A percentile compares a stretch with the other conserved stretches of the same genome.
Conservation (phyloP, 1,140 invertebrate genomes). For the Chrysoperla carnea region DNA sequence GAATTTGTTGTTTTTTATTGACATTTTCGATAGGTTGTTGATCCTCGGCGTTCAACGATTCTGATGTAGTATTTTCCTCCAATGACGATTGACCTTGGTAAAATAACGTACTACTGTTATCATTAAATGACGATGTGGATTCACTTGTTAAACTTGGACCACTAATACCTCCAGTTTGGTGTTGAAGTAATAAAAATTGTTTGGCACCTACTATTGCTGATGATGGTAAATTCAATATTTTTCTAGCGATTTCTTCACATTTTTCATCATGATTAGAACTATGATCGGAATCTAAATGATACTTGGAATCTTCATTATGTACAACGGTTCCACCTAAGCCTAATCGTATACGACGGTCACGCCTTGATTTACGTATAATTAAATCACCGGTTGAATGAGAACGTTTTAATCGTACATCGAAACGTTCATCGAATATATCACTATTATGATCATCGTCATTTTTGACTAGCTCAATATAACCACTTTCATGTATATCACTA, state of each 20-base stretch:
- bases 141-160: slow-evolving; percentile 10
- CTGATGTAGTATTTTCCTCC: slow-evolving; percentile 25
- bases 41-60: slow-evolving; percentile 27
- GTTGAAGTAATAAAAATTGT: slow-evolving; percentile 17
- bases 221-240: slow-evolving; percentile 17
- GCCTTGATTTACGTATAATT: slow-evolving; percentile 14
- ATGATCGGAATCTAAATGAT: slow-evolving; percentile 30
- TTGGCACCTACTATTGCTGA: slow-evolving; percentile 13
- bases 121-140: not conserved
- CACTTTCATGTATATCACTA: slow-evolving; percentile 30
- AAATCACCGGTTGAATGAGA: slow-evolving; percentile 32
- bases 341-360: slow-evolving; percentile 14
- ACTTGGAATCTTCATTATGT: slow-evolving; percentile 18
- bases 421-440: not conserved
- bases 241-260: slow-evolving; percentile 23
- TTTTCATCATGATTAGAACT: slow-evolving; percentile 28
- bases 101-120: not conserved
- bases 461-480: slow-evolving; percentile 20
- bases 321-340: not conserved
- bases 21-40: slow-evolving; percentile 4
- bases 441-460: slow-evolving; percentile 20
- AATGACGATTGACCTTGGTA: slow-evolving; percentile 24
- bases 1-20: not conserved
- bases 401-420: slow-evolving; percentile 18
- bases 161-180: slow-evolving; percentile 10